Evolutionary conservation across 2,888 invertebrate species (phyloP), one percentile per base, ranked within the genome.

Genomic region (Archips xylosteana): DNA sequence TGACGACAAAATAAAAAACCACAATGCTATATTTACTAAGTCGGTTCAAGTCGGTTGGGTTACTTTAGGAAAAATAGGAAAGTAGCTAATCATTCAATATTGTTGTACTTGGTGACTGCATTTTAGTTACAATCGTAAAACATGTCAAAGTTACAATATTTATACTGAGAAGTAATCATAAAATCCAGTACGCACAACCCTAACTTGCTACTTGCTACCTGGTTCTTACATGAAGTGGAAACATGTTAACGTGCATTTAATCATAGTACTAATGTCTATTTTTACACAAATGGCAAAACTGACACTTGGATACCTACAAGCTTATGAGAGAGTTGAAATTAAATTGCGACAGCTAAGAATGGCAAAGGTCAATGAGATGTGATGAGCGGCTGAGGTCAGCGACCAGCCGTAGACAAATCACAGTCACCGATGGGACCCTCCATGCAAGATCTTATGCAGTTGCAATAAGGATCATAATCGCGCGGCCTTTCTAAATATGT

Each of bases 401-500:
- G 51, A 65, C 51, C 32, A 32, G 23, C 23, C 15, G 49, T 15
- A 13, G 6, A 15, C 49, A 49, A 57, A 32, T 9, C 23, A 12
- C 12, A 3, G 57, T 23, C 57, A 10, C n/a, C 32, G 3, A 57
- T n/a, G n/a, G 23, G 54, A n/a, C 23, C 9, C 51, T 5, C 8
- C 10, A 0, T 49, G 64, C 47, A 49, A 32, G 15, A 34, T 70
- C 74, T 74, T 74, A 74, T 74, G 65, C 69, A 69, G n/a, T 74
- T 70, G 65, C 65, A 70, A 36, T 70, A 74, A 70, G n/a, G 70
- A 51, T 32, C 9, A 70, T 6, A 60, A 61, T 65, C 49, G 15
- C 65, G 69, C 47, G 54, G 4, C 74, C 74, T 74, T 70, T 74
- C 74, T 65, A 70, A 60, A 65, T 65, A 74, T 36, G 51, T 70